phyloP scores from a whole-genome alignment of 1,140 invertebrate species.

The Drosophila chauvacae region DNA sequence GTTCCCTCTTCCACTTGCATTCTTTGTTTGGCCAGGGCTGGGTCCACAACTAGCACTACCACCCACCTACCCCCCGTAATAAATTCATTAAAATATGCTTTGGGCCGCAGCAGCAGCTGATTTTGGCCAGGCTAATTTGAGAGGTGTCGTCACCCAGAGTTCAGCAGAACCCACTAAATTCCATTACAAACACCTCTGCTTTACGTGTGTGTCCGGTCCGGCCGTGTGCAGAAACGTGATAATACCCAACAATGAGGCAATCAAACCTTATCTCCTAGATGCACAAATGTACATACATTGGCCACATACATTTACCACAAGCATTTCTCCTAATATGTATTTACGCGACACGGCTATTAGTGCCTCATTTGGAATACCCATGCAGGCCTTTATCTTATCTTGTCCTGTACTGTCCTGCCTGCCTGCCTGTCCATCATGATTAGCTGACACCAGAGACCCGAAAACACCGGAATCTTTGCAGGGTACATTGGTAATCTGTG shows the following conservation, averaged over 20 bases:
- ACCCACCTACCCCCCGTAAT: not conserved
- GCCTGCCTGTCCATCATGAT: constrained; percentile 12
- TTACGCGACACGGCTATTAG: constrained; percentile 11
- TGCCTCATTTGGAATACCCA: constrained; percentile 15
- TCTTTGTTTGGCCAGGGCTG: constrained; percentile 46
- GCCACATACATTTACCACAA: constrained; percentile 14
- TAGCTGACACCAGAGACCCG: constrained; percentile 11
- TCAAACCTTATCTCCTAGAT: constrained; percentile 27
- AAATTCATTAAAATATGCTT: constrained; percentile 23
- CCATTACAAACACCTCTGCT: constrained; percentile 8
- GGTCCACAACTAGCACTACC: not conserved
- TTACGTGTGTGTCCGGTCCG: constrained; percentile 3
- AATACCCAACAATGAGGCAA: constrained; percentile 19
- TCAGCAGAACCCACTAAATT: constrained; percentile 11
- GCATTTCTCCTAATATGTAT: constrained; percentile 14
- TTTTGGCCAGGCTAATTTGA: constrained; percentile 28
- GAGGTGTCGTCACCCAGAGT: constrained; percentile 34
- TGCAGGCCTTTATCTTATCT: constrained; percentile 29
- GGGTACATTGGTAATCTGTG: not conserved
- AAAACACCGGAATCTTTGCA: not conserved
- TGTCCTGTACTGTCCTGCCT: not conserved
- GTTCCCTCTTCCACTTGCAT: constrained; percentile 38
- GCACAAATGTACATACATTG: constrained; percentile 4
- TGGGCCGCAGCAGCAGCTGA: constrained; percentile 18
- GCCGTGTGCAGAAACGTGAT: constrained; percentile 27